Evolutionary conservation across 2,888 invertebrate species (phyloP).

Genomic region (Cantharis rufa): DNA sequence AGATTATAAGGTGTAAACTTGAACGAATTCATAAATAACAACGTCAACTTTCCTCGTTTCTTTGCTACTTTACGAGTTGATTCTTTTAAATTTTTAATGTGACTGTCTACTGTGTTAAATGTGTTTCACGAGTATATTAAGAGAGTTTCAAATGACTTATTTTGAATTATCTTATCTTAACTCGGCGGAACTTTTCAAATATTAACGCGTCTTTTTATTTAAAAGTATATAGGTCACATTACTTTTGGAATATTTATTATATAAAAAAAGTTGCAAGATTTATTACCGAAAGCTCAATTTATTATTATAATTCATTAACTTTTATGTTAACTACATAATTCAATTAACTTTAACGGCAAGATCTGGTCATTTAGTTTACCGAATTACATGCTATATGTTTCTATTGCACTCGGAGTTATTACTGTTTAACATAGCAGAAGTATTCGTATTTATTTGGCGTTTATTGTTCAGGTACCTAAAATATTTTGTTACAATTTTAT

Average conservation of each 20-base stretch:
- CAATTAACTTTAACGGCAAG: background rate
- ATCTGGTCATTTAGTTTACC: background rate
- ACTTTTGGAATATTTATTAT: background rate
- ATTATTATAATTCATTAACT: background rate
- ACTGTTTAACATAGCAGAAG: background rate
- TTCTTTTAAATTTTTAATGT: slow-evolving; percentile 11
- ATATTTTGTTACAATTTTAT: background rate
- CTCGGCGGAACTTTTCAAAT: background rate
- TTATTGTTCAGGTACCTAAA: background rate
- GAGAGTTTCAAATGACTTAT: slow-evolving; percentile 1
- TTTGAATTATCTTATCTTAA: background rate
- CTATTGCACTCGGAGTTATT: background rate
- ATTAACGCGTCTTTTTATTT: background rate
- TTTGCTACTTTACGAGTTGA: slow-evolving; percentile 7
- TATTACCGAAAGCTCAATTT: background rate
- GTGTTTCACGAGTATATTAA: slow-evolving; percentile 7
- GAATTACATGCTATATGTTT: background rate
- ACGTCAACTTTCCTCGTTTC: slow-evolving; percentile 14
- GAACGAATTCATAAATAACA: slow-evolving; percentile 7
- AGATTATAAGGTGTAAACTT: slow-evolving; percentile 11
- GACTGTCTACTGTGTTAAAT: slow-evolving; percentile 5
- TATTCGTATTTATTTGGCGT: background rate
- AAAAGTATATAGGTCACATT: background rate
- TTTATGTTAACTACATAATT: background rate
- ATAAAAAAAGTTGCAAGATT: background rate